A percentile compares a stretch with the other conserved stretches of the same genome.
These are phyloP conservation scores for Agelaius tricolor DNA, from an alignment of 2,113 vertebrate species.

Conservation along the genomic window DNA sequence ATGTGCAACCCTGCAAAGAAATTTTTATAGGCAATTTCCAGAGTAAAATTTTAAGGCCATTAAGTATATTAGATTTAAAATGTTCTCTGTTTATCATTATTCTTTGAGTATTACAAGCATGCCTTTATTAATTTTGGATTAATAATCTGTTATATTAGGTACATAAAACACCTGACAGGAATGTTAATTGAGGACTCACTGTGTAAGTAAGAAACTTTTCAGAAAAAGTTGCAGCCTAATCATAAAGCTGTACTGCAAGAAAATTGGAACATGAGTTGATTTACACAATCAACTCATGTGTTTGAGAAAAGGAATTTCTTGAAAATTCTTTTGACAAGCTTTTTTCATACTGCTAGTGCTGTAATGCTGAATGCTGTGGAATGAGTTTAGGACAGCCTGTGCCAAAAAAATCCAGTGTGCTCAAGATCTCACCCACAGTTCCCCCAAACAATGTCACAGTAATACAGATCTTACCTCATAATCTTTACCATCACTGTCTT, in stretches of 20 bases:
- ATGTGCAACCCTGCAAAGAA: slow-evolving; percentile 5
- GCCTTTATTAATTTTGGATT: slow-evolving; percentile 44
- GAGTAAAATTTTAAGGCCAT: slow-evolving; percentile 34
- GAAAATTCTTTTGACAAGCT: neutral
- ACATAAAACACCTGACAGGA: slow-evolving; percentile 4
- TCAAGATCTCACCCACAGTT: neutral
- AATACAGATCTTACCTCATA: slow-evolving; percentile 64
- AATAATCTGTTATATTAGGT: slow-evolving; percentile 8
- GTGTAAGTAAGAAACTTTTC: slow-evolving; percentile 1
- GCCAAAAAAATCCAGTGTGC: neutral
- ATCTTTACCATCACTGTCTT: slow-evolving; percentile 57
- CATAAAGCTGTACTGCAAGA: neutral
- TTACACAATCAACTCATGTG: neutral
- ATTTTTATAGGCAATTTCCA: slow-evolving; percentile 48
- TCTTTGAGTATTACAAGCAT: slow-evolving; percentile 9
- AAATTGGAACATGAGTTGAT: neutral
- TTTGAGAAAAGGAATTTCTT: neutral
- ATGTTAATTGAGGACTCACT: neutral
- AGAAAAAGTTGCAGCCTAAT: neutral
- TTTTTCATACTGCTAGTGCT: neutral
- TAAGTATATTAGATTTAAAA: slow-evolving; percentile 39
- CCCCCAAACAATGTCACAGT: neutral
- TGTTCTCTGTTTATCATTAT: slow-evolving; percentile 29
- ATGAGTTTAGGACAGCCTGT: neutral
- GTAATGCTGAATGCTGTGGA: neutral